A percentile compares a stretch with the other conserved stretches of the same genome.
phyloP scores from a whole-genome alignment of 92 coral and sea anemone species.

The Bergia puertoricense region DNA sequence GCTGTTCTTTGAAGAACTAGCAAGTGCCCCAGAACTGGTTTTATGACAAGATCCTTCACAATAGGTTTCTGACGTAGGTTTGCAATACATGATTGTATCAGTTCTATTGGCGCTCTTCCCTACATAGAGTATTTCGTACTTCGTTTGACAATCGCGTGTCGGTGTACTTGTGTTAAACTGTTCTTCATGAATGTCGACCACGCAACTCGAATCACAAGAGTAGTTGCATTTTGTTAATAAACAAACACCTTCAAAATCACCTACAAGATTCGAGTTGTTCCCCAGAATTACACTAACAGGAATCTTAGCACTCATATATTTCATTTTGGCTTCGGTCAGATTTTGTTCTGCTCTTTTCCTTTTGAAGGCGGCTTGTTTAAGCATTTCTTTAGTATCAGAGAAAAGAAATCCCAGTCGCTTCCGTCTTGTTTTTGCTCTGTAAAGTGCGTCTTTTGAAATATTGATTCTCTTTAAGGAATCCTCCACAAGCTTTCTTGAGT shows the following conservation, averaged over 20 bases:
- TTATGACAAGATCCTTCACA: constrained; percentile 26
- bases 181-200: constrained; percentile 9
- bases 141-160: constrained; percentile 33
- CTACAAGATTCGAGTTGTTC: constrained; percentile 17
- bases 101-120: neutral
- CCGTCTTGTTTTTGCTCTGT: constrained; percentile 9
- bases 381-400: neutral
- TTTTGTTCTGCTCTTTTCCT: constrained; percentile 6
- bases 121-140: neutral
- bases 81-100: neutral
- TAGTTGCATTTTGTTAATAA: constrained; percentile 9
- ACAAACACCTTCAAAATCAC: constrained; percentile 19
- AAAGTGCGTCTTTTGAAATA: constrained; percentile 7
- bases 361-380: neutral
- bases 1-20: neutral
- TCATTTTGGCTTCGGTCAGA: neutral
- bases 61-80: neutral
- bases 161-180: constrained; percentile 8
- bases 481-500: constrained; percentile 29
- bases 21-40: neutral
- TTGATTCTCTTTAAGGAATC: constrained; percentile 30
- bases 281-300: neutral
- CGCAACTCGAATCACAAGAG: constrained; percentile 28
- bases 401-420: neutral
- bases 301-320: neutral